Evolutionary conservation across 2,888 invertebrate genomes (phyloP).

Genomic region (Odontocerum albicorne): DNA sequence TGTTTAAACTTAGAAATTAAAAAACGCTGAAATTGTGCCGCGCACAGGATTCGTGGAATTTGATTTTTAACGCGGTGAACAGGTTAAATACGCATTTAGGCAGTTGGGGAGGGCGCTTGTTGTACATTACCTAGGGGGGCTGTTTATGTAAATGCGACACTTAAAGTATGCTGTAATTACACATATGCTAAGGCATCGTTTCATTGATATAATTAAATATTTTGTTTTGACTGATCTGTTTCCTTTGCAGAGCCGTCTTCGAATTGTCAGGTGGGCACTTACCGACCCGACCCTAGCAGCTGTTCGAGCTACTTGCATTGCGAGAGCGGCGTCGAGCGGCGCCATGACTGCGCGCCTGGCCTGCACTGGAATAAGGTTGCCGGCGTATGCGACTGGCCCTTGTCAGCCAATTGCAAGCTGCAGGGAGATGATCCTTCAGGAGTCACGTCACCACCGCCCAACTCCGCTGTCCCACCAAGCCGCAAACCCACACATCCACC

Average conservation of each 20-base stretch:
- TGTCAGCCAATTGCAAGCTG: slow-evolving; percentile 74
- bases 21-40: too few relatives aligned
- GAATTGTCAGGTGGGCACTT: slow-evolving; percentile 51
- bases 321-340: slow-evolving; percentile 68
- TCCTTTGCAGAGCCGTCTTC: slow-evolving; percentile 5
- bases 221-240: slow-evolving; percentile 31
- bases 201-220: neutral
- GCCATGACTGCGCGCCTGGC: slow-evolving; percentile 77
- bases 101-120: too few relatives aligned
- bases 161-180: too few relatives aligned
- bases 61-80: too few relatives aligned
- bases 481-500: slow-evolving; percentile 37
- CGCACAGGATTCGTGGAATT: too few relatives aligned
- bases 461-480: slow-evolving; percentile 47
- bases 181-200: too few relatives aligned
- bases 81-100: too few relatives aligned
- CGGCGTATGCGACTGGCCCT: slow-evolving; percentile 81
- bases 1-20: too few relatives aligned
- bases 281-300: slow-evolving; percentile 63
- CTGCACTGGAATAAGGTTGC: slow-evolving; percentile 74
- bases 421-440: neutral
- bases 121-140: too few relatives aligned
- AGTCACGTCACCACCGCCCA: slow-evolving; percentile 42
- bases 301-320: slow-evolving; percentile 80
- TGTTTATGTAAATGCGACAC: too few relatives aligned